Evolutionary conservation across 2,797 vertebrate species (phyloP), one percentile per base, ranked within the genome.

Genomic region (Halcyon badia): DNA sequence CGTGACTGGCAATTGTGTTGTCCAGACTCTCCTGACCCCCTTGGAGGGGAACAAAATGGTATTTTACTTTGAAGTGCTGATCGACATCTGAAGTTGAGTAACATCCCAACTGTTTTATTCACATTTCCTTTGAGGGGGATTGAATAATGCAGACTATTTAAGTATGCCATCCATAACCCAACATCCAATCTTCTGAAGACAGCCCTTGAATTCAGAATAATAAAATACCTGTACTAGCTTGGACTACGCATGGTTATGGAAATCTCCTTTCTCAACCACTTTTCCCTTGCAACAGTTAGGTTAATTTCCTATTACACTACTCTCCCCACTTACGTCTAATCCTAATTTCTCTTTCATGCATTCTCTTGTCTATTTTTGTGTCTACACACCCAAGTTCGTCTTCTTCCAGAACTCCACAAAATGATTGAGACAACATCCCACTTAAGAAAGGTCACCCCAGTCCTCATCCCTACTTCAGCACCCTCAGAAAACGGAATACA

Each of bases 241-340:
- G 28, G 86, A 24, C 41, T 37, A n/a, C 1, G 1, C 1, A 1
- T 2, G 4, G 6, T 35, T 8, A 31, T 3, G 15, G 26, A 73
- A 75, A 76, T 9, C n/a, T 46, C 26, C 46, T n/a, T n/a, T 30
- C 46, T 58, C 46, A 87, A 14, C 31, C 58, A 35, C 41, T 89
- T 22, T 79, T 28, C 86, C 39, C n/a, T 52, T 54, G 54, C 61
- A 95, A 31, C 41, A 78, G 22, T 28, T 3, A 25, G 20, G 0
- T 30, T 54, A 21, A 11, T 35, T 54, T 39, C 12, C n/a, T 42
- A 3, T 9, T 18, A 44, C 30, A 5, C 58, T 16, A 0, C 42
- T 49, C 71, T 68, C 12, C 5, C 28, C 17, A 4, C 15, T 33
- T 52, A 51, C 0, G 2, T 10, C 48, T 26, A 30, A 35, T 2